Conservation (phyloP, 2,888 invertebrate species). For the Teleogryllus oceanicus region DNA sequence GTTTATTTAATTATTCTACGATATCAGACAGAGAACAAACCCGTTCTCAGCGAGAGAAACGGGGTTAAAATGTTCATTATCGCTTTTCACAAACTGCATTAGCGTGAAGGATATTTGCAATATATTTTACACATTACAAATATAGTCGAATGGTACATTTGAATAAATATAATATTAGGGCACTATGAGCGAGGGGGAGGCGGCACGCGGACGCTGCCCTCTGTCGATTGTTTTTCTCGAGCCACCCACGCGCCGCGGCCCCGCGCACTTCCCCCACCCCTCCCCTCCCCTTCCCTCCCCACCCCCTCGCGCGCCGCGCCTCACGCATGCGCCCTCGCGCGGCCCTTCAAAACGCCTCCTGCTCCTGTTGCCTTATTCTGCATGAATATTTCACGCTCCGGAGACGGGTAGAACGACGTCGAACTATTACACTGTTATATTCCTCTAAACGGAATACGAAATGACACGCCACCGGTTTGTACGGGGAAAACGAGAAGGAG, state of each 20-base stretch:
- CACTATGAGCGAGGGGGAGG: background rate
- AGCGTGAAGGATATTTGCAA: background rate
- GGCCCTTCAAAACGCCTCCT: background rate
- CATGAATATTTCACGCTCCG: slow-evolving; percentile 32
- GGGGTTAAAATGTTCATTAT: no score
- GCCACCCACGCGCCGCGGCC: background rate
- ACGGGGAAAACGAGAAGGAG: background rate
- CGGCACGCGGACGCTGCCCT: background rate
- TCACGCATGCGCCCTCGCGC: background rate
- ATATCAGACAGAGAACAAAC: no score
- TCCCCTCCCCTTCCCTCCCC: background rate
- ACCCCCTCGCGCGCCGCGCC: background rate
- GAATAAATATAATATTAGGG: slow-evolving; percentile 10
- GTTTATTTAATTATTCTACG: no score
- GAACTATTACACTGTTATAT: slow-evolving; percentile 37
- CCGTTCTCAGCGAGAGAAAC: no score
- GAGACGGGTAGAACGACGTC: slow-evolving; percentile 33
- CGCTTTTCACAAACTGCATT: no score
- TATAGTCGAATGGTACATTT: background rate
- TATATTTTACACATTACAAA: slow-evolving; percentile 18
- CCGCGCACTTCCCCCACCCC: background rate
- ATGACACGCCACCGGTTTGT: slow-evolving; percentile 29
- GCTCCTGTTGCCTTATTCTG: slow-evolving; percentile 23
- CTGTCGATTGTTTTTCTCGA: background rate
- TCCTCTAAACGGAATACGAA: slow-evolving; percentile 36